Evolutionary conservation across 2,113 vertebrate genomes (phyloP).

Genomic region (Datnioides undecimradiatus): DNA sequence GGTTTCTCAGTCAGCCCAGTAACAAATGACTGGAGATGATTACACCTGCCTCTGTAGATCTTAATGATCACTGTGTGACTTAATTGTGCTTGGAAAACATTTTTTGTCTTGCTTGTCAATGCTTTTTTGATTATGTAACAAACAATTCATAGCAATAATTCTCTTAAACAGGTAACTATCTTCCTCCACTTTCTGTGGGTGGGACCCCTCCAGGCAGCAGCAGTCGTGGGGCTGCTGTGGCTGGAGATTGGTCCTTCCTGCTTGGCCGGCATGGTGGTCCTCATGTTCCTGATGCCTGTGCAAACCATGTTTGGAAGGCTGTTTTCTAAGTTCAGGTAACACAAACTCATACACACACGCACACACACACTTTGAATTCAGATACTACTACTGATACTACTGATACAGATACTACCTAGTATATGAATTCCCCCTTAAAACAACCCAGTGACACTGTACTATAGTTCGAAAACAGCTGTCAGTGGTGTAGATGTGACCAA

Average conservation of each 20-base stretch:
- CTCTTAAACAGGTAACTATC: slow-evolving; percentile 87
- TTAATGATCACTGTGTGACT: not conserved
- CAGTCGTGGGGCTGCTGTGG: slow-evolving; percentile 91
- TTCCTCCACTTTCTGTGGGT: slow-evolving; percentile 96
- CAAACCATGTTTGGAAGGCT: slow-evolving; percentile 91
- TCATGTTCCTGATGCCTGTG: slow-evolving; percentile 91
- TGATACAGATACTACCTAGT: too few species aligned
- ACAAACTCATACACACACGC: not conserved
- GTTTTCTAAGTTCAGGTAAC: slow-evolving; percentile 93
- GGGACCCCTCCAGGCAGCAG: slow-evolving; percentile 90
- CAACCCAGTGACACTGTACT: too few species aligned
- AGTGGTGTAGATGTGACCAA: too few species aligned
- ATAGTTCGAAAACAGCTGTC: too few species aligned
- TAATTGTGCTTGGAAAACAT: not conserved
- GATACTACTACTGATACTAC: too few species aligned
- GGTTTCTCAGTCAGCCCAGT: not conserved
- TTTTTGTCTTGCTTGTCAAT: not conserved
- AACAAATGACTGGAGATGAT: not conserved
- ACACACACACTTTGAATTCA: not conserved
- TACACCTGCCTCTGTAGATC: not conserved
- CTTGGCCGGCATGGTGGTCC: slow-evolving; percentile 91
- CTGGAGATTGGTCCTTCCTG: slow-evolving; percentile 92
- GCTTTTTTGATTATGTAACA: not conserved
- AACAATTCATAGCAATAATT: not conserved
- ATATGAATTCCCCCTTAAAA: too few species aligned